A percentile compares a stretch with the other conserved stretches of the same genome.
Conservation (phyloP, 2,888 invertebrate species). For the Drosophila incognita region DNA sequence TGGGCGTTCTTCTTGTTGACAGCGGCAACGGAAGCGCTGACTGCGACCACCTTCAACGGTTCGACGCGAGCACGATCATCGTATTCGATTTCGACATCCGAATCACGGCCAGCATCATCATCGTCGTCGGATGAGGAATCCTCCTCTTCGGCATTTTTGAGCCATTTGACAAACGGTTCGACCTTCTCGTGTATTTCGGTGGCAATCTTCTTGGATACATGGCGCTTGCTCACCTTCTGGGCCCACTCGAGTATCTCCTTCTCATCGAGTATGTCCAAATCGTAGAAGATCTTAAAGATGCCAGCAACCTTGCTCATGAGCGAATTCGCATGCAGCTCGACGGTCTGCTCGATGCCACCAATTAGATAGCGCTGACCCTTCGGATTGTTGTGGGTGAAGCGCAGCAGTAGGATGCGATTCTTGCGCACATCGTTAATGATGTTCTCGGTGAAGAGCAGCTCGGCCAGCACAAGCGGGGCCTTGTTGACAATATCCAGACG, state of each 20-base stretch:
- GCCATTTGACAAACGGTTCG: slow-evolving; percentile 97
- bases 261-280: slow-evolving; percentile 97
- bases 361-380: slow-evolving; percentile 96
- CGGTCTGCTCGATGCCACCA: slow-evolving; percentile 97
- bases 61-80: slow-evolving; percentile 93
- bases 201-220: slow-evolving; percentile 95
- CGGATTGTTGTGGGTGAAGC: slow-evolving; percentile 92
- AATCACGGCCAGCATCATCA: slow-evolving; percentile 86
- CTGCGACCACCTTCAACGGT: slow-evolving; percentile 89
- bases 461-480: slow-evolving; percentile 96
- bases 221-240: slow-evolving; percentile 97
- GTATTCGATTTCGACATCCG: slow-evolving; percentile 92
- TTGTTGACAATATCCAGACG: slow-evolving; percentile 97
- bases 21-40: slow-evolving; percentile 83
- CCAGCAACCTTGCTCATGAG: slow-evolving; percentile 95
- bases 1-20: slow-evolving; percentile 85
- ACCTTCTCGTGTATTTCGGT: slow-evolving; percentile 97
- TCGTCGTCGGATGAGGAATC: slow-evolving; percentile 91
- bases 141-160: slow-evolving; percentile 98
- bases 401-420: slow-evolving; percentile 91
- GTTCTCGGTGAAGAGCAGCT: slow-evolving; percentile 91
- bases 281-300: slow-evolving; percentile 96
- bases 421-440: slow-evolving; percentile 90
- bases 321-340: slow-evolving; percentile 90
- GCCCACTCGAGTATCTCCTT: slow-evolving; percentile 97